Evolutionary conservation across 1,140 invertebrate genomes (phyloP), one percentile per base, ranked within the genome.

Genomic region (Drosophila ogumai): DNA sequence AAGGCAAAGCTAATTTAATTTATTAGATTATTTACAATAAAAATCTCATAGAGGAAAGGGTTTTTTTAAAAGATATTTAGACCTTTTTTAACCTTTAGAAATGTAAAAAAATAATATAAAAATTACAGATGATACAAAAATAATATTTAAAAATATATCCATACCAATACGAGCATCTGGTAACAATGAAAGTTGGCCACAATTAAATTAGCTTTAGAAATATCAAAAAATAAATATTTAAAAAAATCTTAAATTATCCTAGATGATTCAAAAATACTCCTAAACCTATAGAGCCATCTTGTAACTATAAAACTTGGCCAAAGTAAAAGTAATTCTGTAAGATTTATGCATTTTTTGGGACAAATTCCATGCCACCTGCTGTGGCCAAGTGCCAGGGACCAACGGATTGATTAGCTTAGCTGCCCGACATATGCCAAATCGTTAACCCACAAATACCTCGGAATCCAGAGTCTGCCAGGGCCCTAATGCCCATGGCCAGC

Each of bases 371-470:
- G 56, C 56, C 44, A 67, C 52, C 54, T 69, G 64, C 50, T 61
- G 52, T 28, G 49, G 63, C 38, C 15, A 46, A 71, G n/a, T 25
- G 22, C 22, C 31, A 6, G 13, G 13, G 82, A 86, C 82, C 79
- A 86, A 86, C 75, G 79, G 64, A 58, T 75, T 65, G 76, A 43
- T 58, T 38, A 50, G 57, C 67, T 28, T 28, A 52, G 55, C 71
- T 67, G 40, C 46, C 57, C 38, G 71, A 81, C 82, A 87, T 65
- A 68, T 76, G 84, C 76, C 61, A 75, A 73, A 77, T 81, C 54
- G 55, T 40, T 66, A 64, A 34, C 60, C 68, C 49, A 47, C 25
- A 60, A 76, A 75, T 28, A 41, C 31, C 17, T 28, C 46, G 19
- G 59, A 72, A 8, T 64, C 9, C 19, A 15, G 55, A 75, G 25